These are phyloP conservation scores for Nematostella vectensis DNA, from an alignment of 92 coral and sea anemone genomes.

Conservation along the genomic window DNA sequence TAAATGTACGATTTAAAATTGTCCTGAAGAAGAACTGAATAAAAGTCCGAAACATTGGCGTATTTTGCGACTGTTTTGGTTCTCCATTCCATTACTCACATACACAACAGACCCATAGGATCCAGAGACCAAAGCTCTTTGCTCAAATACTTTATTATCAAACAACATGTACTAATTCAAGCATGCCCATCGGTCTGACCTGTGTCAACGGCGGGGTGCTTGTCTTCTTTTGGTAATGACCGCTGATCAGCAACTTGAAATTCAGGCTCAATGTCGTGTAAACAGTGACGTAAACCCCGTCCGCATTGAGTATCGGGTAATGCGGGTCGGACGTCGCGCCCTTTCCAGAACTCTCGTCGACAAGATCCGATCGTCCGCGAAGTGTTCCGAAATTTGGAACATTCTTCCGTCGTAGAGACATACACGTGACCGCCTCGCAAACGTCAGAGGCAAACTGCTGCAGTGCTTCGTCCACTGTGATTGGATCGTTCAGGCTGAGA, in stretches of 20 bases:
- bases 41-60: too few relatives aligned
- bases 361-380: slow-evolving; percentile 98
- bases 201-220: slow-evolving; percentile 60
- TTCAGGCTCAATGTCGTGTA: slow-evolving; percentile 81
- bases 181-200: too few relatives aligned
- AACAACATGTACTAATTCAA: too few relatives aligned
- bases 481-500: slow-evolving; percentile 70
- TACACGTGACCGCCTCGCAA: slow-evolving; percentile 99
- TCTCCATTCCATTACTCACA: too few relatives aligned
- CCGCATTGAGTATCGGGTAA: slow-evolving; percentile 95
- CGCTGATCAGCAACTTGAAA: slow-evolving; percentile 68
- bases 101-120: too few relatives aligned
- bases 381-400: slow-evolving; percentile 99
- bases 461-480: slow-evolving; percentile 88
- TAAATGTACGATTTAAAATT: too few relatives aligned
- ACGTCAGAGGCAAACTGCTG: slow-evolving; percentile 99
- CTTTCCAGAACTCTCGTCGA: slow-evolving; percentile 94
- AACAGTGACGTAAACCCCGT: slow-evolving; percentile 94
- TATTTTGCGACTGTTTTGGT: too few relatives aligned
- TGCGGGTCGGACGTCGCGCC: slow-evolving; percentile 97
- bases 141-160: too few relatives aligned
- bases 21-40: too few relatives aligned
- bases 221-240: slow-evolving; percentile 73
- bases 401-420: slow-evolving; percentile 92
- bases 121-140: too few relatives aligned